A percentile compares a stretch with the other conserved stretches of the same genome.
These are phyloP conservation scores for Neelides sp. DNA, from an alignment of 1,140 invertebrate genomes.

Conservation along the genomic window DNA sequence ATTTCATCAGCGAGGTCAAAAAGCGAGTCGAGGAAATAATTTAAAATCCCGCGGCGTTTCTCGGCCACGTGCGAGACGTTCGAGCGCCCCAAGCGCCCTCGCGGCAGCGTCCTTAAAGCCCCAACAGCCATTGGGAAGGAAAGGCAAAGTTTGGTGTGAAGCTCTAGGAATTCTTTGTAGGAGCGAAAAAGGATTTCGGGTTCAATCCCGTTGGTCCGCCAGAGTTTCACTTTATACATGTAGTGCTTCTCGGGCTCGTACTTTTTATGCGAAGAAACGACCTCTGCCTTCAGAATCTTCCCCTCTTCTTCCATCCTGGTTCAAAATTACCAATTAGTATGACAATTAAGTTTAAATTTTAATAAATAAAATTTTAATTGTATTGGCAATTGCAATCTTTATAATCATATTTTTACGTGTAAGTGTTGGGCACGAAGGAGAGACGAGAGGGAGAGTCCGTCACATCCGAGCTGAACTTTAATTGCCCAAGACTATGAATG, in stretches of 20 bases:
- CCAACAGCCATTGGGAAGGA: constrained; percentile 67
- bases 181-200: constrained; percentile 77
- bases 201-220: constrained; percentile 68
- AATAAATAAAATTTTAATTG: background rate
- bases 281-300: constrained; percentile 66
- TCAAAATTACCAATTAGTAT: constrained; percentile 10
- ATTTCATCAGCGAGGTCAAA: constrained; percentile 84
- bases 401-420: constrained; percentile 51
- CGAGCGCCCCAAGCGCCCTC: constrained; percentile 71
- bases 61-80: constrained; percentile 91
- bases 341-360: constrained; percentile 7
- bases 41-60: constrained; percentile 69
- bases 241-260: constrained; percentile 98
- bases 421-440: constrained; percentile 85
- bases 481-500: constrained; percentile 87
- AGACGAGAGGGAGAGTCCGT: constrained; percentile 61
- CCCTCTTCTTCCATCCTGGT: constrained; percentile 77
- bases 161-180: constrained; percentile 91
- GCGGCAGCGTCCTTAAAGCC: constrained; percentile 41
- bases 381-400: background rate
- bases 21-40: constrained; percentile 70
- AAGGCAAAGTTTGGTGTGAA: constrained; percentile 84
- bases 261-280: constrained; percentile 81
- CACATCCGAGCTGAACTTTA: constrained; percentile 75
- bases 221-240: constrained; percentile 82